Evolutionary conservation across 35 echinoderm and acorn worm genomes (phyloP).

Genomic region (Ptychodera flava): DNA sequence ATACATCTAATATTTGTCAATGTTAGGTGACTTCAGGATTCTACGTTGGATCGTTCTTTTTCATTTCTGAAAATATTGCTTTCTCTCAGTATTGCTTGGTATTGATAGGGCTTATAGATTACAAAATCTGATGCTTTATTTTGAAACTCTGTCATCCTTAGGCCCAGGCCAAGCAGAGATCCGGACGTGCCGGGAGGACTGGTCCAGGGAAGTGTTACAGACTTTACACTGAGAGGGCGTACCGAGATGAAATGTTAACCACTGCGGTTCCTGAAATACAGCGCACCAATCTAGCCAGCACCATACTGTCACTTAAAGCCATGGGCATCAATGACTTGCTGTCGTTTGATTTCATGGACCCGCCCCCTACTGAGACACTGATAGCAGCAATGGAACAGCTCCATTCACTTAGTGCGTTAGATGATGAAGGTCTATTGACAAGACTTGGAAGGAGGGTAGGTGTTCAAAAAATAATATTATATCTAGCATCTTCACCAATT

Average conservation of each 20-base stretch:
- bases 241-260: conserved; percentile 95
- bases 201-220: conserved; percentile 95
- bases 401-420: conserved; percentile 90
- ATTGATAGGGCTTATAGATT: too few species aligned
- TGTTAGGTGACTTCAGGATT: too few species aligned
- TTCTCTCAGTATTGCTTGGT: too few species aligned
- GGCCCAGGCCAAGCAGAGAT: conserved; percentile 94
- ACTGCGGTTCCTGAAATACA: conserved; percentile 97
- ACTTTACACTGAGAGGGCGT: conserved; percentile 94
- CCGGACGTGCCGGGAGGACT: conserved; percentile 72
- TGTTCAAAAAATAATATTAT: too few species aligned
- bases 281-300: conserved; percentile 92
- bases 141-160: not conserved
- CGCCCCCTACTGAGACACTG: conserved; percentile 91
- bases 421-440: conserved; percentile 94
- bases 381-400: conserved; percentile 99
- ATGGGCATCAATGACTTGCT: conserved; percentile 98
- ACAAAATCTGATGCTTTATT: too few species aligned
- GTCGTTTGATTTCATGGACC: conserved; percentile 98
- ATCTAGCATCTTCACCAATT: too few species aligned
- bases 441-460: conserved; percentile 93
- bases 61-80: too few species aligned
- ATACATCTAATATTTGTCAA: too few species aligned
- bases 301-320: conserved; percentile 78
- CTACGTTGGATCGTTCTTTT: too few species aligned